A percentile compares a stretch with the other conserved stretches of the same genome.
These are phyloP conservation scores for Sceliomorpha sp. DNA, from an alignment of 2,888 invertebrate species.

Conservation along the genomic window DNA sequence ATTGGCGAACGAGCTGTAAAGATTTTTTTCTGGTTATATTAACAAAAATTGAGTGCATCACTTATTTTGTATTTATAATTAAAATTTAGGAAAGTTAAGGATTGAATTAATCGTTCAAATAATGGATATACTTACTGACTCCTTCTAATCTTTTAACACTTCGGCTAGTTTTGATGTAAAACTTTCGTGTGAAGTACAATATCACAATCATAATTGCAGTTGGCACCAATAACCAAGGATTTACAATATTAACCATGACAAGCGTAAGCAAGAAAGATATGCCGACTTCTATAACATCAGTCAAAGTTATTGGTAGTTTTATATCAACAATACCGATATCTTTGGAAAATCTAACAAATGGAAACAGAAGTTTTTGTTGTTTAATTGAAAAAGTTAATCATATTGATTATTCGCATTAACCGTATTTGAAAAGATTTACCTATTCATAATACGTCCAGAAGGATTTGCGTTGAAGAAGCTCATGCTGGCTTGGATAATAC, in stretches of 20 bases:
- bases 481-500: slow-evolving; percentile 88
- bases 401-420: neutral
- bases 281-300: slow-evolving; percentile 87
- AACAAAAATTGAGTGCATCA: no score
- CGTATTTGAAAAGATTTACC: slow-evolving; percentile 29
- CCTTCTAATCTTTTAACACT: slow-evolving; percentile 90
- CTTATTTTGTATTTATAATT: no score
- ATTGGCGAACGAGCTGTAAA: slow-evolving; percentile 93
- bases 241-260: slow-evolving; percentile 87
- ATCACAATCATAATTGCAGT: slow-evolving; percentile 85
- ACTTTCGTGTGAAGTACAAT: slow-evolving; percentile 87
- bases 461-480: slow-evolving; percentile 94
- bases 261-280: slow-evolving; percentile 58
- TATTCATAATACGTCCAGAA: slow-evolving; percentile 80
- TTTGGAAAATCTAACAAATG: slow-evolving; percentile 89
- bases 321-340: slow-evolving; percentile 89
- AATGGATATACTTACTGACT: slow-evolving; percentile 84
- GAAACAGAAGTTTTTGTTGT: neutral
- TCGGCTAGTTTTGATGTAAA: slow-evolving; percentile 90
- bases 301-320: slow-evolving; percentile 83
- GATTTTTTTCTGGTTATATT: slow-evolving; percentile 66
- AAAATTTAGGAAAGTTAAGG: neutral
- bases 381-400: neutral
- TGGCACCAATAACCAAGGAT: slow-evolving; percentile 87
- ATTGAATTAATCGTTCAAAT: neutral